Evolutionary conservation across 2,888 invertebrate genomes (phyloP), one percentile per base, ranked within the genome.

Genomic region (Dendrolimus pini): DNA sequence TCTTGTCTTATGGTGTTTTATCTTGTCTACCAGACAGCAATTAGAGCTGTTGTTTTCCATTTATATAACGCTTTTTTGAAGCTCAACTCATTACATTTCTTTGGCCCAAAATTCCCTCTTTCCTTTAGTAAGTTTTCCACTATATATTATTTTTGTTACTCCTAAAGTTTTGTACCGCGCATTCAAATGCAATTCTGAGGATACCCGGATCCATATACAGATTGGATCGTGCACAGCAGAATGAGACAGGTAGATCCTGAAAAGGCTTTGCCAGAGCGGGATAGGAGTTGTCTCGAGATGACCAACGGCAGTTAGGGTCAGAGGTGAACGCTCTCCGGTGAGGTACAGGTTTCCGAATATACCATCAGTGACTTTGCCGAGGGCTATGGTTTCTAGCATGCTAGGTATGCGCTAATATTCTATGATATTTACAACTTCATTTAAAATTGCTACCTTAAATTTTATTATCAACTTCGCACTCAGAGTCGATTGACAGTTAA

Each of bases 261-360:
- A 10, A 7, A 7, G 0, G 8, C 7, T 14, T 9, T 2, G 78
- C 60, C 62, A 7, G 74, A 82, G 64, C 14, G 75, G 66, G 83
- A 84, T 62, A 57, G 73, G 62, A 64, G 67, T 69, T 75, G 78
- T 79, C 80, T 81, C 80, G 75, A 83, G 86, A 87, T 89, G 89
- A 88, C 89, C 89, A 89, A 83, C 82, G 79, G 78, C 78, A 80
- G 80, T 82, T 82, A 83, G 84, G 89, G 89, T 90, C 89, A 90
- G 76, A 84, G 89, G 89, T 90, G 88, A 90, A 90, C 74, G 89
- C 84, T 89, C 89, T 83, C 75, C 79, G 85, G 83, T 82, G 83
- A 84, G 78, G 47, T 47, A 47, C 47, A 47, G 47, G 47, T 80
- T 78, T 79, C 77, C 75, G 77, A 71, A 69, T 60, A 67, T 67